Percentiles rank a stretch among this genome's conserved stretches.
Evolutionary conservation across 2,888 invertebrate genomes (phyloP).

Genomic region (Formica aserva): DNA sequence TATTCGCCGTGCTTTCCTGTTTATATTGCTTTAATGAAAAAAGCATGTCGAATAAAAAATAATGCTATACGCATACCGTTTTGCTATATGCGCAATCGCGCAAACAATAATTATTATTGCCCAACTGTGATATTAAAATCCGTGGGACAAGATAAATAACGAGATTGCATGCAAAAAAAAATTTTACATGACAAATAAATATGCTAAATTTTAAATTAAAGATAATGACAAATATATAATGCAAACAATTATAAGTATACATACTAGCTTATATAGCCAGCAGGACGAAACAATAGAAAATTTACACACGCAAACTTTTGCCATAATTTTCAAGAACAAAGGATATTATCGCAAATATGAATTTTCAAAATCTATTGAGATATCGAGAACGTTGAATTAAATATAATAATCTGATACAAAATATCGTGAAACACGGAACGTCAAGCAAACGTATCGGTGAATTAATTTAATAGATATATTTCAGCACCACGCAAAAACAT

Average conservation of each 20-base stretch:
- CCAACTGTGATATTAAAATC: slow-evolving; percentile 2
- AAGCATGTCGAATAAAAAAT: slow-evolving; percentile 44
- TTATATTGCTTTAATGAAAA: slow-evolving; percentile 45
- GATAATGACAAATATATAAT: background rate
- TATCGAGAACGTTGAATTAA: slow-evolving; percentile 12
- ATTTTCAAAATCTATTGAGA: background rate
- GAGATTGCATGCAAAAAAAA: background rate
- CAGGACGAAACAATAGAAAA: background rate
- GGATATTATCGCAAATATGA: background rate
- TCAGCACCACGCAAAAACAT: background rate
- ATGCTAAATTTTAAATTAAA: slow-evolving; percentile 5
- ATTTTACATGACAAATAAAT: background rate
- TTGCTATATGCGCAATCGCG: background rate
- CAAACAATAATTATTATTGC: slow-evolving; percentile 31
- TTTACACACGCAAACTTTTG: background rate
- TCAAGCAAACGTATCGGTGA: background rate
- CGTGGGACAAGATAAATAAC: slow-evolving; percentile 28
- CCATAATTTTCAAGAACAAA: slow-evolving; percentile 5
- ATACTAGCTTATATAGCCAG: background rate
- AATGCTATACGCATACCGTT: background rate
- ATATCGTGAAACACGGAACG: background rate
- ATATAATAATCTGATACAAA: slow-evolving; percentile 19
- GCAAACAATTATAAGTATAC: background rate
- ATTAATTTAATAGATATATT: slow-evolving; percentile 24
- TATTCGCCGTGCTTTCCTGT: slow-evolving; percentile 26